These are phyloP conservation scores for Malthinus seriepunctatus DNA, from an alignment of 2,888 invertebrate genomes.

Conservation along the genomic window DNA sequence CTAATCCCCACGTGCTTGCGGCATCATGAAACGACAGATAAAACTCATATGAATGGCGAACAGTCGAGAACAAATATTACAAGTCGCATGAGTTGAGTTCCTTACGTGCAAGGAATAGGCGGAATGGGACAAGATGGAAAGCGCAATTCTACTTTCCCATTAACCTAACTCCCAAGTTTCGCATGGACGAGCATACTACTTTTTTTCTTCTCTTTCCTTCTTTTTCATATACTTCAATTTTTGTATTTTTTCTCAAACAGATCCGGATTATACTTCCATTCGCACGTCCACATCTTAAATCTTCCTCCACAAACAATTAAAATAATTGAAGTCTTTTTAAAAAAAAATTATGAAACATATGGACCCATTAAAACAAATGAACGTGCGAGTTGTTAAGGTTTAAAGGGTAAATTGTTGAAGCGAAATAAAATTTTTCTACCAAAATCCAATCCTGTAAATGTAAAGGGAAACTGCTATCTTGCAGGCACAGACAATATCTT, in stretches of 20 bases:
- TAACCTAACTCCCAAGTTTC: slow-evolving; percentile 67
- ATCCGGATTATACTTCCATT: not conserved
- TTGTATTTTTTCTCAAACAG: slow-evolving; percentile 22
- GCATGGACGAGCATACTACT: slow-evolving; percentile 56
- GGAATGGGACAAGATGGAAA: slow-evolving; percentile 66
- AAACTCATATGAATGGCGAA: slow-evolving; percentile 52
- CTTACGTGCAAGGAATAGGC: slow-evolving; percentile 56
- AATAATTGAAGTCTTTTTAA: not conserved
- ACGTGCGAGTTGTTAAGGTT: not conserved
- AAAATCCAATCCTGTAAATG: slow-evolving; percentile 20
- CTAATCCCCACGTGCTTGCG: slow-evolving; percentile 51
- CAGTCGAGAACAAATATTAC: slow-evolving; percentile 57
- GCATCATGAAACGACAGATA: slow-evolving; percentile 50
- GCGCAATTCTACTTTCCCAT: slow-evolving; percentile 74
- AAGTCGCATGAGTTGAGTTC: slow-evolving; percentile 56
- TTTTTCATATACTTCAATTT: slow-evolving; percentile 28
- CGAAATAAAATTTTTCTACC: not conserved
- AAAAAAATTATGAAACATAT: not conserved
- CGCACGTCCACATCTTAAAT: not conserved
- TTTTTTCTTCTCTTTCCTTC: slow-evolving; percentile 43
- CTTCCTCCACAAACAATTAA: not conserved
- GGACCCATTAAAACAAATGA: not conserved
- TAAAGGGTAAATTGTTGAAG: not conserved
- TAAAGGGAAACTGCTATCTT: slow-evolving; percentile 38
- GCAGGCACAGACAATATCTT: slow-evolving; percentile 52